These are phyloP conservation scores for Hypomesus transpacificus DNA, from an alignment of 2,113 vertebrate species.

Conservation along the genomic window DNA sequence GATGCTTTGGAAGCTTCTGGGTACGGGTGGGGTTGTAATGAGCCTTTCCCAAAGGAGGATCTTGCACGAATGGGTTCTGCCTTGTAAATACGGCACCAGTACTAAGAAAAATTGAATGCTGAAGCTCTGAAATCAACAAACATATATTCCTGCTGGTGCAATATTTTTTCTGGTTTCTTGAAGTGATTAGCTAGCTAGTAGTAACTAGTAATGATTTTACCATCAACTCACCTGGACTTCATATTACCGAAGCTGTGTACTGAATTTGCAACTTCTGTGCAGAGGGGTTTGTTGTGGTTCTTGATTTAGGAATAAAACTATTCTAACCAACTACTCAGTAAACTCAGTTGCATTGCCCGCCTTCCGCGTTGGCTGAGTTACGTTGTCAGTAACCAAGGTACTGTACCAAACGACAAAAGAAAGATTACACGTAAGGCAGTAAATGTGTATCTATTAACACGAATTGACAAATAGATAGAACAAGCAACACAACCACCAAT, in stretches of 20 bases:
- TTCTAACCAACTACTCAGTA: too few relatives aligned
- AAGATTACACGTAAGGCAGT: neutral
- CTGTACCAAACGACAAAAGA: constrained; percentile 12
- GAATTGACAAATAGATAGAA: neutral
- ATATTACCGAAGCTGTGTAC: constrained; percentile 26
- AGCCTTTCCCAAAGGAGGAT: constrained; percentile 34
- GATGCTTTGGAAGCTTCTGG: constrained; percentile 52
- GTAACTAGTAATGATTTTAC: neutral
- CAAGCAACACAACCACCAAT: too few relatives aligned
- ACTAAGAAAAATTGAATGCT: constrained; percentile 46
- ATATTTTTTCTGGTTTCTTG: neutral
- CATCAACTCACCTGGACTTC: constrained; percentile 65
- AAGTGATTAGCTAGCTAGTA: neutral
- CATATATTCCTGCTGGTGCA: neutral
- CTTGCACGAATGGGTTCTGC: constrained; percentile 58
- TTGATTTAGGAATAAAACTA: too few relatives aligned
- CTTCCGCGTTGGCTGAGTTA: constrained; percentile 4
- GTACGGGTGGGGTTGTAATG: constrained; percentile 58
- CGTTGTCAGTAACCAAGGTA: constrained; percentile 30
- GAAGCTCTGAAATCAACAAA: neutral
- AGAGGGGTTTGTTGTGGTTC: neutral
- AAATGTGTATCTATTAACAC: neutral
- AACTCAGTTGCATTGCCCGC: neutral
- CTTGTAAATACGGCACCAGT: constrained; percentile 61
- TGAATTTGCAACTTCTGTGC: neutral